These are phyloP conservation scores for Pammene aurita DNA, from an alignment of 2,888 invertebrate genomes.

Conservation along the genomic window DNA sequence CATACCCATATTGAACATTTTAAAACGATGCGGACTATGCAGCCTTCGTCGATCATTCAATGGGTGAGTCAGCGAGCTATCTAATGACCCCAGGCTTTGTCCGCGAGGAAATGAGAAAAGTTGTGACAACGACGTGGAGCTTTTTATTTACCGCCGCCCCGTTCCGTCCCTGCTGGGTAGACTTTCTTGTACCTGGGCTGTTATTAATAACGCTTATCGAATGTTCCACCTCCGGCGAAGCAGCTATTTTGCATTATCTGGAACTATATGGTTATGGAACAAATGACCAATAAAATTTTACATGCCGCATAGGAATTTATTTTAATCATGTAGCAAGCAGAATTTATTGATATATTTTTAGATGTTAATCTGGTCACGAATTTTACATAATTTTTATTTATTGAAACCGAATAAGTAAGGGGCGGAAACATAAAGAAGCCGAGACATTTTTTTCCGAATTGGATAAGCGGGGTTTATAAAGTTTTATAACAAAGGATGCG, in stretches of 20 bases:
- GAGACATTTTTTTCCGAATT: not conserved
- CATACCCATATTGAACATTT: not conserved
- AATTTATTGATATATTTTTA: no score
- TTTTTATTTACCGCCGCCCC: constrained; percentile 28
- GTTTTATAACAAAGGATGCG: constrained; percentile 1
- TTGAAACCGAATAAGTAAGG: no score
- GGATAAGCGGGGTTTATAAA: constrained; percentile 8
- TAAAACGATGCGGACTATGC: not conserved
- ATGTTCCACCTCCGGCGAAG: not conserved
- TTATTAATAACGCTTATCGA: not conserved
- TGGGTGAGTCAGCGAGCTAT: constrained; percentile 21
- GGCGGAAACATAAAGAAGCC: no score
- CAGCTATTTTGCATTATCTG: not conserved
- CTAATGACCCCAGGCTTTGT: constrained; percentile 41
- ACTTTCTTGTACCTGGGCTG: constrained; percentile 30
- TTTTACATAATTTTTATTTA: no score
- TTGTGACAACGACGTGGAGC: constrained; percentile 43
- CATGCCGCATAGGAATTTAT: not conserved
- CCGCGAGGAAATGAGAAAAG: constrained; percentile 52
- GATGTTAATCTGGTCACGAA: no score
- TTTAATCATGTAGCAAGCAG: no score
- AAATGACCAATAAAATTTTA: not conserved
- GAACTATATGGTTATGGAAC: not conserved
- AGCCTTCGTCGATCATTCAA: constrained; percentile 24
- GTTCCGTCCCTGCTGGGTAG: constrained; percentile 18